Evolutionary conservation across 2,113 vertebrate species (phyloP).

Genomic region (Pachycephala philippinensis): DNA sequence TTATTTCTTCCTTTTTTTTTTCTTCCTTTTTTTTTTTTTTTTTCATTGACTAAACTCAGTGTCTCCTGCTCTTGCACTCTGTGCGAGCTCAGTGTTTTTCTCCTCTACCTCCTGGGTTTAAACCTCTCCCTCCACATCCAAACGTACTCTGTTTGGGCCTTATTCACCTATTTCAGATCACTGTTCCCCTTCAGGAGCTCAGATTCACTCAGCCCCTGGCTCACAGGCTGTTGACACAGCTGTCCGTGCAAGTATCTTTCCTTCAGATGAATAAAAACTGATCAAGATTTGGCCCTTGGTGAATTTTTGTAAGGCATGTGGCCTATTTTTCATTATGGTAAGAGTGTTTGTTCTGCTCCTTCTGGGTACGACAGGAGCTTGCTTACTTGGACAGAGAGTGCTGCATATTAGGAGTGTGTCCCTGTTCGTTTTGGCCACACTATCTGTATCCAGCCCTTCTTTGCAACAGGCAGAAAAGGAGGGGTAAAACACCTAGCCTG

Average conservation of each 20-base stretch:
- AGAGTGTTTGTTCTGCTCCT: slow-evolving; percentile 32
- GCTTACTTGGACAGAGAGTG: not conserved
- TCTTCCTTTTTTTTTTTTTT: not conserved
- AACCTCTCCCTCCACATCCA: not conserved
- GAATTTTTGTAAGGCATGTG: slow-evolving; percentile 38
- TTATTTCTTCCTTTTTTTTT: not conserved
- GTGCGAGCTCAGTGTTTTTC: not conserved
- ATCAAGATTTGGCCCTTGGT: slow-evolving; percentile 44
- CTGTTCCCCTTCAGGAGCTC: not conserved
- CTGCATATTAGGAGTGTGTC: not conserved
- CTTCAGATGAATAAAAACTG: slow-evolving; percentile 50
- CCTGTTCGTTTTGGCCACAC: not conserved
- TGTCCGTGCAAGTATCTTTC: not conserved
- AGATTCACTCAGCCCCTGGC: slow-evolving; percentile 26
- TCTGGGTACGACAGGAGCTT: not conserved
- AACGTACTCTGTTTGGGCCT: not conserved
- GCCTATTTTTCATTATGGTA: slow-evolving; percentile 38
- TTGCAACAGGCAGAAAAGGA: not conserved
- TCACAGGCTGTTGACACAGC: slow-evolving; percentile 57
- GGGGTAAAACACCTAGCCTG: slow-evolving; percentile 5
- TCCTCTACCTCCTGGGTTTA: not conserved
- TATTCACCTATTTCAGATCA: slow-evolving; percentile 4
- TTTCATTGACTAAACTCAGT: not conserved
- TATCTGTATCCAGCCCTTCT: not conserved
- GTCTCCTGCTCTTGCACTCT: not conserved